Evolutionary conservation across 1,140 invertebrate genomes (phyloP).

Genomic region (Dufourea novaeangliae): DNA sequence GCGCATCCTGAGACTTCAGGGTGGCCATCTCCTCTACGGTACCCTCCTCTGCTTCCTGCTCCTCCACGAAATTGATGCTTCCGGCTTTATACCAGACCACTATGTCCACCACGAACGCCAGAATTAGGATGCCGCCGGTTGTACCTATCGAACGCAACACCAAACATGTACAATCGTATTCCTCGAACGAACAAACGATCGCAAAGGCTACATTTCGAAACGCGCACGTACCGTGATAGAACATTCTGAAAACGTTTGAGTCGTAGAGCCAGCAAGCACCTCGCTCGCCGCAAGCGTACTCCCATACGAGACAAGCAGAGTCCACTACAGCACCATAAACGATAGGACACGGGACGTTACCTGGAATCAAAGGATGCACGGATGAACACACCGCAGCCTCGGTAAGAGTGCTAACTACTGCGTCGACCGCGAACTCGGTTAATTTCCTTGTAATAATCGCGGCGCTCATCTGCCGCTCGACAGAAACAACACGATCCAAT

Average conservation of each 20-base stretch:
- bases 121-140: conserved; percentile 89
- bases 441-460: too few relatives aligned
- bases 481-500: background rate
- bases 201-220: background rate
- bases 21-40: conserved; percentile 79
- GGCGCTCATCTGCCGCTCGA: background rate
- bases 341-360: conserved; percentile 95
- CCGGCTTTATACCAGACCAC: conserved; percentile 92
- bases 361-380: conserved; percentile 72
- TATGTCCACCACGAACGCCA: conserved; percentile 91
- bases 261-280: conserved; percentile 93
- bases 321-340: conserved; percentile 96
- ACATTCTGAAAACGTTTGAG: conserved; percentile 90
- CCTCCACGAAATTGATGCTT: conserved; percentile 87
- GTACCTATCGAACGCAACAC: conserved; percentile 83
- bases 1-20: conserved; percentile 76
- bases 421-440: too few relatives aligned
- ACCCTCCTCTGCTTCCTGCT: conserved; percentile 77
- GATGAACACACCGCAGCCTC: background rate
- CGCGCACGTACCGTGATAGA: conserved; percentile 89
- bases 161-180: too few relatives aligned
- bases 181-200: too few relatives aligned
- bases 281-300: conserved; percentile 89
- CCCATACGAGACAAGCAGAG: conserved; percentile 94
- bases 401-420: background rate